phyloP scores from a whole-genome alignment of 1,140 invertebrate genomes.

The Hyles euphorbiae region DNA sequence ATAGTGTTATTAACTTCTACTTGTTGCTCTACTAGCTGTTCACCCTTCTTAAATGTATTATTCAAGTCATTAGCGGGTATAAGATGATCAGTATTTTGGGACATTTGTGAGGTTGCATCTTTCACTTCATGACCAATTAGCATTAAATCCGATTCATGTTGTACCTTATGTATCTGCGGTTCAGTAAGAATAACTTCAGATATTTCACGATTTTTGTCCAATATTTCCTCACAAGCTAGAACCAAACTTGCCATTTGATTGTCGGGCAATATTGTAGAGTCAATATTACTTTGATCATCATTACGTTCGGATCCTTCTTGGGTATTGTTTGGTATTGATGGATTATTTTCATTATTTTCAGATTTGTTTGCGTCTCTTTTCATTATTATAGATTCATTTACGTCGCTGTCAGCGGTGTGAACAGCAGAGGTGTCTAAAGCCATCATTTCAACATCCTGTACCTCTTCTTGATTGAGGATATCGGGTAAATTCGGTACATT shows the following conservation, averaged over 20 bases:
- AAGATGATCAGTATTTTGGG: not conserved
- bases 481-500: not conserved
- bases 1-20: too few relatives aligned
- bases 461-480: not conserved
- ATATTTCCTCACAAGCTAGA: not conserved
- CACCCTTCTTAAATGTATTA: not conserved
- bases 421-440: too few relatives aligned
- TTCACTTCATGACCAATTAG: not conserved
- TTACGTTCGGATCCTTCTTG: not conserved
- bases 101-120: not conserved
- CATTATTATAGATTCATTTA: not conserved
- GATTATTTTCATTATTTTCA: not conserved
- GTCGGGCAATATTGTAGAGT: not conserved
- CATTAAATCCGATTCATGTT: not conserved
- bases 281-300: not conserved
- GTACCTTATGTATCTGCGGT: not conserved
- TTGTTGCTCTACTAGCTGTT: not conserved
- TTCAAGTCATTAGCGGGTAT: not conserved
- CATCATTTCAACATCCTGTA: not conserved
- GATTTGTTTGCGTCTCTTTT: not conserved
- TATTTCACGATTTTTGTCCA: slow-evolving; percentile 2
- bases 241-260: too few relatives aligned
- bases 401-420: too few relatives aligned
- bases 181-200: not conserved
- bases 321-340: not conserved